These are phyloP conservation scores for Coturnix japonica DNA, from an alignment of 2,113 vertebrate species.

Conservation along the genomic window DNA sequence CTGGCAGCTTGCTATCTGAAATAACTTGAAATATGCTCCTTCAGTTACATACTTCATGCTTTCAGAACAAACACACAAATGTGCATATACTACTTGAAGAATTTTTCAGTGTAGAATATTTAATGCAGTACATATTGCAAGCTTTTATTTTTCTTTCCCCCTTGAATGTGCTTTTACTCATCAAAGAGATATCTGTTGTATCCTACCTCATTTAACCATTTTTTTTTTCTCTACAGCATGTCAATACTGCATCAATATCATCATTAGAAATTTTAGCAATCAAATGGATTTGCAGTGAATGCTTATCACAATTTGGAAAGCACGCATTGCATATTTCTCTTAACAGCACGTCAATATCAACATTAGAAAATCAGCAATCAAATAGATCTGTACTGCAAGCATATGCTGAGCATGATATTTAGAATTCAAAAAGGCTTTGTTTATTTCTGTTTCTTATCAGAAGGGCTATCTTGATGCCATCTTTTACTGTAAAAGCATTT, in stretches of 20 bases:
- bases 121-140: background rate
- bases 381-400: background rate
- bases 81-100: background rate
- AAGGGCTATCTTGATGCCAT: background rate
- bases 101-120: background rate
- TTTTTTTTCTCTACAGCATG: constrained; percentile 29
- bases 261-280: constrained; percentile 62
- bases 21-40: background rate
- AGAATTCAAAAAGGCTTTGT: background rate
- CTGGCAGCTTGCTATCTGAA: background rate
- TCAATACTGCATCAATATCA: constrained; percentile 32
- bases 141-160: background rate
- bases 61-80: background rate
- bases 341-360: constrained; percentile 22
- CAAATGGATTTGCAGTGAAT: constrained; percentile 11
- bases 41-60: background rate
- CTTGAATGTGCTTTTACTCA: background rate
- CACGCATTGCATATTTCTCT: constrained; percentile 45
- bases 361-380: constrained; percentile 42
- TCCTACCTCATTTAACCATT: background rate
- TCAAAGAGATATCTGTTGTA: background rate
- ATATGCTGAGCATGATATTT: constrained; percentile 42
- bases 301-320: constrained; percentile 36
- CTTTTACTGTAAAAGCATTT: constrained; percentile 10
- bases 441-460: background rate